Evolutionary conservation across 2,888 invertebrate genomes (phyloP).

Genomic region (Lasioglossum figueresi): DNA sequence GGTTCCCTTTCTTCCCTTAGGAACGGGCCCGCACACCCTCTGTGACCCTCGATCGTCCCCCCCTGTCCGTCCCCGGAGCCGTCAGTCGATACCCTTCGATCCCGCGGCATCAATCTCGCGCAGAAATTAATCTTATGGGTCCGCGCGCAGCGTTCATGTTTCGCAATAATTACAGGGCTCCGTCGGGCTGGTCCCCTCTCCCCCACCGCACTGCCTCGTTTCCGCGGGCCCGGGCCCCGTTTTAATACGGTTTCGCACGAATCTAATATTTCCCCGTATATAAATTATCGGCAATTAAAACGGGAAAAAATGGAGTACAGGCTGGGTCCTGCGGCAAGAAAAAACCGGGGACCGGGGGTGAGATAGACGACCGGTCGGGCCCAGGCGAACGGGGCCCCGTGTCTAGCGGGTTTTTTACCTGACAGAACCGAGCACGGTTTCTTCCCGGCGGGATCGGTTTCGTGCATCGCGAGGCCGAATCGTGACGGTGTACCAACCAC

Average conservation of each 20-base stretch:
- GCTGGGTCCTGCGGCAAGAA: constrained; percentile 5
- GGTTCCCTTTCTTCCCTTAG: constrained; percentile 9
- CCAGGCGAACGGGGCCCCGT: constrained; percentile 24
- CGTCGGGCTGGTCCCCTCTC: constrained; percentile 57
- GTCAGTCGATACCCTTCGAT: constrained; percentile 72
- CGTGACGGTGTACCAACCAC: constrained; percentile 65
- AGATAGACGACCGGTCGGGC: constrained; percentile 31
- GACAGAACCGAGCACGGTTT: neutral
- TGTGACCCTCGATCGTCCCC: constrained; percentile 25
- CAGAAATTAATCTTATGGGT: constrained; percentile 82
- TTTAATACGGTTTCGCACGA: constrained; percentile 84
- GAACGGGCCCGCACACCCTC: constrained; percentile 32
- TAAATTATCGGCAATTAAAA: constrained; percentile 84
- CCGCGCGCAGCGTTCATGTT: constrained; percentile 81
- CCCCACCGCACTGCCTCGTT: neutral
- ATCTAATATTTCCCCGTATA: constrained; percentile 82
- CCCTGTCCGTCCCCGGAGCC: constrained; percentile 47
- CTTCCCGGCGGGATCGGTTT: constrained; percentile 54
- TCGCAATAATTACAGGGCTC: constrained; percentile 84
- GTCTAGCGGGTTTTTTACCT: constrained; percentile 37
- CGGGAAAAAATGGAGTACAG: constrained; percentile 72
- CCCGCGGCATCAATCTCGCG: constrained; percentile 83
- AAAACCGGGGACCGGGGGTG: constrained; percentile 25
- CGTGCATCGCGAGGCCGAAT: constrained; percentile 60
- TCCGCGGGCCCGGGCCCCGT: constrained; percentile 56